Percentiles rank a stretch among this genome's conserved stretches.
These are phyloP conservation scores for Drosophila mojavensis DNA, from an alignment of 1,140 invertebrate species.

Conservation along the genomic window DNA sequence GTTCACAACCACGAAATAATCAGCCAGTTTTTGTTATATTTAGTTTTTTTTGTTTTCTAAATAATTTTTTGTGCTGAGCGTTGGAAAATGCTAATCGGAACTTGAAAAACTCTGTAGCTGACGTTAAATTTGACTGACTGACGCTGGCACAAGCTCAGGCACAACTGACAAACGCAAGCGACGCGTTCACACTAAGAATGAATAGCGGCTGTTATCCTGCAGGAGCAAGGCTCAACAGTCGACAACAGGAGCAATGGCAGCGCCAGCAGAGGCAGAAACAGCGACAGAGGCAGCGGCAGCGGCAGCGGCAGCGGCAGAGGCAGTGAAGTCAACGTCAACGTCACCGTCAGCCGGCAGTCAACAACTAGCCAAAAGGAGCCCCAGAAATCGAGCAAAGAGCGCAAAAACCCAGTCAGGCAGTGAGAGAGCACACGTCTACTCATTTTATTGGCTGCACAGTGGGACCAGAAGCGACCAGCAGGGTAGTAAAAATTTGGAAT, in stretches of 20 bases:
- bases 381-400: constrained; percentile 36
- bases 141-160: constrained; percentile 72
- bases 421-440: constrained; percentile 28
- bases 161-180: constrained; percentile 72
- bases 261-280: constrained; percentile 40
- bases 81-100: constrained; percentile 7
- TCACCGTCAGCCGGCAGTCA: constrained; percentile 56
- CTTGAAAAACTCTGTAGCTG: constrained; percentile 18
- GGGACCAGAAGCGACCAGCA: not conserved
- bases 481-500: no score
- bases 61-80: not conserved
- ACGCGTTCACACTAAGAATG: constrained; percentile 64
- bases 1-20: constrained; percentile 70
- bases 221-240: constrained; percentile 48
- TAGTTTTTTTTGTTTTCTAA: not conserved
- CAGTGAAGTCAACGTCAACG: constrained; percentile 15
- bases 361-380: constrained; percentile 47
- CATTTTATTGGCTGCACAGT: constrained; percentile 39
- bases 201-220: constrained; percentile 40
- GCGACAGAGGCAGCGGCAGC: constrained; percentile 46
- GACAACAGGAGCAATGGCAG: constrained; percentile 42
- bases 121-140: constrained; percentile 54
- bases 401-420: constrained; percentile 6
- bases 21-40: constrained; percentile 38
- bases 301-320: constrained; percentile 52